phyloP scores from a whole-genome alignment of 2,797 vertebrate genomes.

The Bufotes viridis region DNA sequence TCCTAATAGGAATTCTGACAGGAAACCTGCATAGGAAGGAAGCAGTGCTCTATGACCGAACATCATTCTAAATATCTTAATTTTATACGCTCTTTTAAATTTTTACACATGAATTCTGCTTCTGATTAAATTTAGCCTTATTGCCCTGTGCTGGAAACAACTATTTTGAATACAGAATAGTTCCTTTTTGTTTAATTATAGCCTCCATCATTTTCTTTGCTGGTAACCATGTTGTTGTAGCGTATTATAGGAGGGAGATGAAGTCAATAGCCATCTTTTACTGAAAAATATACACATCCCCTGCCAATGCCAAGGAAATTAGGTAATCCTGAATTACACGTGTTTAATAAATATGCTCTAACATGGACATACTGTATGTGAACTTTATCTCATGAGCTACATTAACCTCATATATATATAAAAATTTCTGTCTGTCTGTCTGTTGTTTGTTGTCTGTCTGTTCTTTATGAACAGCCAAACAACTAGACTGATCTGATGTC shows the following conservation, averaged over 20 bases:
- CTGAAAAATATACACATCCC: conserved; percentile 1
- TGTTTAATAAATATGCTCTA: neutral
- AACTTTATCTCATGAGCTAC: neutral
- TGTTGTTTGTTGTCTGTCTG: too few relatives aligned
- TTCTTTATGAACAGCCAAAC: too few relatives aligned
- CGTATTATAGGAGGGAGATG: neutral
- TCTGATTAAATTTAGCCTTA: neutral
- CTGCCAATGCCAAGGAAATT: neutral
- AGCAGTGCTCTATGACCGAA: neutral
- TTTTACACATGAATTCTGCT: neutral
- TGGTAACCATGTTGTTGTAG: neutral
- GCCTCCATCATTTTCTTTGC: conserved; percentile 23
- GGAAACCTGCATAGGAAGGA: neutral
- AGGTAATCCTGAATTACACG: neutral
- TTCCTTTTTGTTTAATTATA: conserved; percentile 12
- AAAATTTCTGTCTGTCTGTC: too few relatives aligned
- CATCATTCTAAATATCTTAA: neutral
- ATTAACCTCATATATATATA: neutral
- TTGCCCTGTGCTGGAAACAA: neutral
- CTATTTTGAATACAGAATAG: neutral
- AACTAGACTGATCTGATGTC: too few relatives aligned
- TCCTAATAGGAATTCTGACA: neutral
- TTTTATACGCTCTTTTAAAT: neutral
- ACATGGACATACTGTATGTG: neutral
- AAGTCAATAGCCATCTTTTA: conserved; percentile 2